Evolutionary conservation across 2,113 vertebrate species (phyloP).

Genomic region (Eulacestoma nigropectus): DNA sequence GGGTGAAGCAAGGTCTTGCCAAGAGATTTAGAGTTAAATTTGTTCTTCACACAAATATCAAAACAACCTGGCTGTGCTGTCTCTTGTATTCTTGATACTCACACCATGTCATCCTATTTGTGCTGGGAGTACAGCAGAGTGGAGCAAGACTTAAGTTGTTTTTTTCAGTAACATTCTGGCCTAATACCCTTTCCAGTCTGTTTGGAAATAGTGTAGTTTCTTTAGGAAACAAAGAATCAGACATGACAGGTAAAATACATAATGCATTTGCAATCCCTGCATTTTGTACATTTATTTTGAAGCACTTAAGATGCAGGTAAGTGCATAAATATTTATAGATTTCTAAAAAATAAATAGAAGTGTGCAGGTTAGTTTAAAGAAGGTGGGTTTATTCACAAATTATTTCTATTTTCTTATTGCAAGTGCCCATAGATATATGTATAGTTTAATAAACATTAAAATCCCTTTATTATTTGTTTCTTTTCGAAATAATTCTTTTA

Average conservation of each 20-base stretch:
- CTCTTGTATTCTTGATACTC: conserved; percentile 67
- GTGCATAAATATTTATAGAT: conserved; percentile 60
- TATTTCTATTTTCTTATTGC: conserved; percentile 5
- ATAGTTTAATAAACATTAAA: conserved; percentile 47
- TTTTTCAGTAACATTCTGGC: conserved; percentile 65
- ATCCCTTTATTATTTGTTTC: conserved; percentile 18
- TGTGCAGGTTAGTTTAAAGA: conserved; percentile 29
- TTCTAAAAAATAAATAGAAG: conserved; percentile 54
- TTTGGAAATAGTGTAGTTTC: conserved; percentile 64
- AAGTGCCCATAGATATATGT: background rate
- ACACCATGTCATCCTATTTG: conserved; percentile 77
- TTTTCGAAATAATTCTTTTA: conserved; percentile 53
- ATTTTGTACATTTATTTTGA: conserved; percentile 52
- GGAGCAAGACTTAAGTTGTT: conserved; percentile 53
- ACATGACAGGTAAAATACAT: conserved; percentile 73
- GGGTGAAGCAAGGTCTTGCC: conserved; percentile 72
- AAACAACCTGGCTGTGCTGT: conserved; percentile 70
- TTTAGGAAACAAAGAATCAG: conserved; percentile 78
- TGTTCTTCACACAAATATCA: conserved; percentile 77
- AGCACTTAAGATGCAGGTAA: conserved; percentile 36
- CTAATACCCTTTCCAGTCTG: conserved; percentile 55
- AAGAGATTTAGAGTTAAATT: conserved; percentile 80
- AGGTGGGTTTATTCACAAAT: conserved; percentile 31
- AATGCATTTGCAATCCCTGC: conserved; percentile 68
- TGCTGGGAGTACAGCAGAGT: conserved; percentile 49